phyloP scores from a whole-genome alignment of 2,888 invertebrate species.

The Drosophila kokeensis region DNA sequence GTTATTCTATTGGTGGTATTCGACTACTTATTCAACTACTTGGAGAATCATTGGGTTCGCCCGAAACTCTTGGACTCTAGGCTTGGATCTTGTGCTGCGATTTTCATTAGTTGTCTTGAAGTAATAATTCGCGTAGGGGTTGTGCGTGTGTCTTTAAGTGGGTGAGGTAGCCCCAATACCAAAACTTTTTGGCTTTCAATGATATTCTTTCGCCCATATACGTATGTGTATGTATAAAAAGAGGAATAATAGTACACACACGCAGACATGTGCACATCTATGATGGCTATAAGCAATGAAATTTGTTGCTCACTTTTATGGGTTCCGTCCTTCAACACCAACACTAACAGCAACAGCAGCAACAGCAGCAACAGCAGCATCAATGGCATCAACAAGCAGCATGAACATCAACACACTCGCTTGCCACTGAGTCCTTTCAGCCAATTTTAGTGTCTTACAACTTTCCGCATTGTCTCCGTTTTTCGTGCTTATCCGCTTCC shows the following conservation, averaged over 20 bases:
- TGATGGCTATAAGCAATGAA: conserved; percentile 68
- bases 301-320: conserved; percentile 78
- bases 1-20: background rate
- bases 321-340: conserved; percentile 61
- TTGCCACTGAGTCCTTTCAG: conserved; percentile 65
- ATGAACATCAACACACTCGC: conserved; percentile 53
- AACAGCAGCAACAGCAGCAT: conserved; percentile 6
- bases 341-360: conserved; percentile 17
- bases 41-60: background rate
- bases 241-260: background rate
- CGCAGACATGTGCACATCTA: background rate
- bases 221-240: background rate
- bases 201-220: background rate
- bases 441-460: conserved; percentile 78
- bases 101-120: background rate
- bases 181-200: background rate
- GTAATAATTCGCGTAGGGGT: background rate
- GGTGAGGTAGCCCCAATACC: no score
- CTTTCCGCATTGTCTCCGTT: conserved; percentile 76
- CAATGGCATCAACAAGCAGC: conserved; percentile 43
- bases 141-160: background rate
- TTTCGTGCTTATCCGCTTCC: conserved; percentile 54
- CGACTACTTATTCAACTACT: background rate
- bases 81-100: background rate
- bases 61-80: background rate